A percentile compares a stretch with the other conserved stretches of the same genome.
phyloP scores from a whole-genome alignment of 2,888 invertebrate genomes.

The Penaeus monodon region DNA sequence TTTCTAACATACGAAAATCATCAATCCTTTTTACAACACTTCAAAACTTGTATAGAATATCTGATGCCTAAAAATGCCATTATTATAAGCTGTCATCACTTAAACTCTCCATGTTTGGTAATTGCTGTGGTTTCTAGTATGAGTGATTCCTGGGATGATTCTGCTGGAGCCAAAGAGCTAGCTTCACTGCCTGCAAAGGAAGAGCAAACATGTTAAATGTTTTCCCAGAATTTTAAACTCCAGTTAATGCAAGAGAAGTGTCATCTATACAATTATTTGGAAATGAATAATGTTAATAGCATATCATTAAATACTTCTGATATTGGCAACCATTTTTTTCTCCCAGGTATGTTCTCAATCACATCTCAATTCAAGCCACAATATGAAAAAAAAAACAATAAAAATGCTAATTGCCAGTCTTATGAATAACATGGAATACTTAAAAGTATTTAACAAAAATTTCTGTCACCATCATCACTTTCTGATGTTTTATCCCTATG shows the following conservation, averaged over 20 bases:
- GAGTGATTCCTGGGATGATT: conserved; percentile 62
- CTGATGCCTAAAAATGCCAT: conserved; percentile 33
- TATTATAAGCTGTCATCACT: conserved; percentile 61
- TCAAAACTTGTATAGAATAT: conserved; percentile 10
- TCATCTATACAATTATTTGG: too few species aligned
- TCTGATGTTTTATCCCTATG: too few species aligned
- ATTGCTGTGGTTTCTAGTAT: conserved; percentile 54
- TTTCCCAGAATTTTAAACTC: neutral
- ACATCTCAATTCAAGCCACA: too few species aligned
- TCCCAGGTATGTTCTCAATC: too few species aligned
- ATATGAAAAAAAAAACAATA: too few species aligned
- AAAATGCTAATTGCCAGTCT: too few species aligned
- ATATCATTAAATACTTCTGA: too few species aligned
- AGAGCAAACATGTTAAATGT: neutral
- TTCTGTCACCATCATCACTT: too few species aligned
- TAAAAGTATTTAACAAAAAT: too few species aligned
- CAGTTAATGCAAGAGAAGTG: neutral
- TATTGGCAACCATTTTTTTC: too few species aligned
- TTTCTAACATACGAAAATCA: neutral
- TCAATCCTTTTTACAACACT: conserved; percentile 26
- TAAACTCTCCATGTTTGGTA: conserved; percentile 50
- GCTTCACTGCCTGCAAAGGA: conserved; percentile 47
- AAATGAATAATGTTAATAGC: too few species aligned
- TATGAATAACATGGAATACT: too few species aligned
- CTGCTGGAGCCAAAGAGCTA: conserved; percentile 52